These are phyloP conservation scores for Echinops telfairi DNA, from an alignment of 2,113 vertebrate genomes.

Conservation along the genomic window DNA sequence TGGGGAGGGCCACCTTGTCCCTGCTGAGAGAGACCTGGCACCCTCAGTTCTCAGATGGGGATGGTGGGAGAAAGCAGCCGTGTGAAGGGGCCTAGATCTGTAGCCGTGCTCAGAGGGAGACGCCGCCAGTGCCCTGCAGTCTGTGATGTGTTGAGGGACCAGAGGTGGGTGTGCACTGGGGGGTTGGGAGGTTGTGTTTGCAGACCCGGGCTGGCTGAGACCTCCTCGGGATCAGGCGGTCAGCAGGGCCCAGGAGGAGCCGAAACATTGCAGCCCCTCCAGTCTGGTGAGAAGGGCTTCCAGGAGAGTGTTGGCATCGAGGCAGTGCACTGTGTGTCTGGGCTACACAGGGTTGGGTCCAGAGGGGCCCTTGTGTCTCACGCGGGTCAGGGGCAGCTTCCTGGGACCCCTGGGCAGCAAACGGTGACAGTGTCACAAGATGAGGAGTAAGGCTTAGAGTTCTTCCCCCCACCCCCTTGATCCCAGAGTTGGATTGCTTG, in stretches of 20 bases:
- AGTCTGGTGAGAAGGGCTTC: neutral
- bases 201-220: fast-evolving
- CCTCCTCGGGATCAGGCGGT: fast-evolving
- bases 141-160: too few species aligned
- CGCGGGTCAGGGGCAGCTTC: fast-evolving
- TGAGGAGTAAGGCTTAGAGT: neutral
- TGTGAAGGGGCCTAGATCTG: fast-evolving
- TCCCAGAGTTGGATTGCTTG: neutral
- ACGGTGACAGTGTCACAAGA: neutral
- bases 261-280: neutral
- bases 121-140: too few species aligned
- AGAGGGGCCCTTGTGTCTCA: neutral
- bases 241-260: fast-evolving
- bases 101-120: too few species aligned
- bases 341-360: too few species aligned
- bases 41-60: neutral
- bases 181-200: neutral
- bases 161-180: fast-evolving
- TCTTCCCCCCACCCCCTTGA: neutral
- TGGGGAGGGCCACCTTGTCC: too few species aligned
- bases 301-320: too few species aligned
- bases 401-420: too few species aligned
- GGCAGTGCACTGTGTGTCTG: too few species aligned
- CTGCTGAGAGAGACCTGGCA: neutral
- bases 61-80: fast-evolving